Percentiles rank a stretch among this genome's conserved stretches.
phyloP scores from a whole-genome alignment of 2,888 invertebrate genomes.

The Chymomyza amoena region DNA sequence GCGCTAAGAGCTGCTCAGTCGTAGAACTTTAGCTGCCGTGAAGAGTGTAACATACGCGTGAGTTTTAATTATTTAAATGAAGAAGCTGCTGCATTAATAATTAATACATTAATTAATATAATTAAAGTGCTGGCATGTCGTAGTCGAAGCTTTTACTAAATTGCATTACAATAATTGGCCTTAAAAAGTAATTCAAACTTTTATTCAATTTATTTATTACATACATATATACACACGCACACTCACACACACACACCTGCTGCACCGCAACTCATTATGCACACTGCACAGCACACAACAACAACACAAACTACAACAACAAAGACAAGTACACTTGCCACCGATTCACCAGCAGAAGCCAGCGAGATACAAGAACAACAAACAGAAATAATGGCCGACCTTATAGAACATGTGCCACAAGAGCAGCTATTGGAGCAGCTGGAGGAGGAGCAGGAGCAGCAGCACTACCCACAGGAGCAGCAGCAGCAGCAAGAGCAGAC shows the following conservation, averaged over 20 bases:
- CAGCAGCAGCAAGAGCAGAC: slow-evolving; percentile 3
- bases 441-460: slow-evolving; percentile 23
- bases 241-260: slow-evolving; percentile 31
- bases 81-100: not conserved
- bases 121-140: slow-evolving; percentile 39
- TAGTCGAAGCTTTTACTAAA: slow-evolving; percentile 35
- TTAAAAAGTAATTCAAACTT: slow-evolving; percentile 44
- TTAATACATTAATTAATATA: not conserved
- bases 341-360: slow-evolving; percentile 34
- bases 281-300: slow-evolving; percentile 3
- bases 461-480: not conserved
- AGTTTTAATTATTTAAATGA: slow-evolving; percentile 29
- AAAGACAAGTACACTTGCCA: slow-evolving; percentile 39
- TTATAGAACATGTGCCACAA: slow-evolving; percentile 35
- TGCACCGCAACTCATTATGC: slow-evolving; percentile 27
- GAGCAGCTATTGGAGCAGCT: slow-evolving; percentile 32
- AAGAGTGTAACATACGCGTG: slow-evolving; percentile 21
- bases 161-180: slow-evolving; percentile 34
- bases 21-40: not conserved
- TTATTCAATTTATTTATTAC: slow-evolving; percentile 54
- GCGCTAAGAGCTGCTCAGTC: slow-evolving; percentile 33
- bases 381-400: slow-evolving; percentile 43
- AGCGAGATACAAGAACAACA: slow-evolving; percentile 59
- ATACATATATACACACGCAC: not conserved
- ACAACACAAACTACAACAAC: slow-evolving; percentile 26